phyloP scores from a whole-genome alignment of 2,113 vertebrate genomes.

The Leptobrachium leishanense region DNA sequence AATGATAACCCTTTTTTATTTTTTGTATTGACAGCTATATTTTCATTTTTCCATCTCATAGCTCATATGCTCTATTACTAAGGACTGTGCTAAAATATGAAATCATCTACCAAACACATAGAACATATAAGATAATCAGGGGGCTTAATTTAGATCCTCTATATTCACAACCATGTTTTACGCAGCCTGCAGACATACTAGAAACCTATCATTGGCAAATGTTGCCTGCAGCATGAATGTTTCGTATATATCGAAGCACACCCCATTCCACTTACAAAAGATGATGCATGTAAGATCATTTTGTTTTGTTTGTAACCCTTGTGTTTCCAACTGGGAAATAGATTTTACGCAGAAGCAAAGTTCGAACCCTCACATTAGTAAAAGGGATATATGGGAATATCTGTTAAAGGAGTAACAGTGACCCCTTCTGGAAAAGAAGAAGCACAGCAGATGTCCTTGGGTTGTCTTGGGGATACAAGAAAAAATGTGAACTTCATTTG shows the following conservation, averaged over 20 bases:
- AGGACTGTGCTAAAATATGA: too few relatives aligned
- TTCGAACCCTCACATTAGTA: conserved; percentile 4
- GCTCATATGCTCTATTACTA: too few relatives aligned
- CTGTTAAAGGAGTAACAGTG: conserved; percentile 23
- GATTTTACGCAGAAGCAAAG: not conserved
- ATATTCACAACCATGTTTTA: conserved; percentile 6
- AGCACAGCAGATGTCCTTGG: not conserved
- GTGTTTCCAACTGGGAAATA: not conserved
- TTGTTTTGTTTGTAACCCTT: conserved; percentile 15
- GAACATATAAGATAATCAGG: conserved; percentile 5
- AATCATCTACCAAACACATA: not conserved
- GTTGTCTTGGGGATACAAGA: not conserved
- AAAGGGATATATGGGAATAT: not conserved
- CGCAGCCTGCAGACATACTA: not conserved
- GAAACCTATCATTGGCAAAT: not conserved
- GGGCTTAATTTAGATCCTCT: not conserved
- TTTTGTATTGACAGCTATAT: too few relatives aligned
- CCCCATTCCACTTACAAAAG: not conserved
- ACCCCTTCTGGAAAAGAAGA: conserved; percentile 11
- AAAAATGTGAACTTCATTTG: conserved; percentile 11
- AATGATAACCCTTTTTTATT: too few relatives aligned
- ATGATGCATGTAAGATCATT: not conserved
- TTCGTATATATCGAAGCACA: not conserved
- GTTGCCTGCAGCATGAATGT: conserved; percentile 17
- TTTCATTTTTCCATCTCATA: too few relatives aligned